phyloP scores from a whole-genome alignment of 2,888 invertebrate genomes.

The Melolontha melolontha region DNA sequence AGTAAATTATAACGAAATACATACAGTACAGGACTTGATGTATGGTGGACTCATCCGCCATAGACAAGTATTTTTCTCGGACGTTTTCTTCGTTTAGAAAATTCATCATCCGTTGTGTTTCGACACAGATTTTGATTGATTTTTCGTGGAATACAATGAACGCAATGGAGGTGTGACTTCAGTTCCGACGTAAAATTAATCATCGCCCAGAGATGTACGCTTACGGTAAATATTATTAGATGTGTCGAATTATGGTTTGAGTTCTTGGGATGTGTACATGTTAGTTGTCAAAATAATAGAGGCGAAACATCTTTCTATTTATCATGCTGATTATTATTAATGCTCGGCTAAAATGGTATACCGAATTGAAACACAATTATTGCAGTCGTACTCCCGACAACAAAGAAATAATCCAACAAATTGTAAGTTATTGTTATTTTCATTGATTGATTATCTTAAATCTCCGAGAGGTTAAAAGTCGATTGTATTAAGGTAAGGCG shows the following conservation, averaged over 20 bases:
- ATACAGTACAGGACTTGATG: no score
- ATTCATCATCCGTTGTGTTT: slow-evolving; percentile 6
- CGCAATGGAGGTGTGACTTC: slow-evolving; percentile 17
- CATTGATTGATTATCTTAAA: no score
- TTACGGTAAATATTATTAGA: slow-evolving; percentile 23
- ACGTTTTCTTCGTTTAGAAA: no score
- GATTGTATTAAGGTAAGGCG: no score
- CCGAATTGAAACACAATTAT: slow-evolving; percentile 15
- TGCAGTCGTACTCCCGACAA: not conserved
- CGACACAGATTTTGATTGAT: slow-evolving; percentile 23
- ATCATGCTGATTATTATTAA: slow-evolving; percentile 27
- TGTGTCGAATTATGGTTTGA: slow-evolving; percentile 10
- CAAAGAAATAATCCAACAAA: no score
- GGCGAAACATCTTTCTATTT: slow-evolving; percentile 18
- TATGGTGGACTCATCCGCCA: no score
- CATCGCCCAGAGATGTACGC: not conserved
- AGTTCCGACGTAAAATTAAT: no score
- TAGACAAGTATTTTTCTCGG: no score
- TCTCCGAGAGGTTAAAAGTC: no score
- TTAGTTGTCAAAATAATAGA: slow-evolving; percentile 23
- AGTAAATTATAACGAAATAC: not conserved
- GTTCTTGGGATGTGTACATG: slow-evolving; percentile 14
- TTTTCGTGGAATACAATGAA: slow-evolving; percentile 27
- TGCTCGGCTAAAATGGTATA: slow-evolving; percentile 9
- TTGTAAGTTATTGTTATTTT: no score